These are phyloP conservation scores for Ciona savignyi DNA, from an alignment of 23 tunicate genomes.

Conservation along the genomic window DNA sequence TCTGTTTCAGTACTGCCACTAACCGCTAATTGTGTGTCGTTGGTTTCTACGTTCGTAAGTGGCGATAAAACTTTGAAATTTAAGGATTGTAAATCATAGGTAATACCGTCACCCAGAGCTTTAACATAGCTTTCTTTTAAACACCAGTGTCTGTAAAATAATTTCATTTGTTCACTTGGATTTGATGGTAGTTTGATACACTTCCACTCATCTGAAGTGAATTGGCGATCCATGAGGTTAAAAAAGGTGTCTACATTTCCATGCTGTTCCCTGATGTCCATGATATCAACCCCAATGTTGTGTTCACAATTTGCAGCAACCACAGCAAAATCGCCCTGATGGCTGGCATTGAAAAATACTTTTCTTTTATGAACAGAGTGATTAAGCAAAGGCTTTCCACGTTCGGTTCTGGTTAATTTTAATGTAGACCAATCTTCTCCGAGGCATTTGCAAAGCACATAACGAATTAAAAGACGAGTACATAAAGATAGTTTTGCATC, in stretches of 20 bases:
- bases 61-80: conserved; percentile 24
- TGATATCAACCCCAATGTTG: conserved; percentile 83
- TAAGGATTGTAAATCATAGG: conserved; percentile 53
- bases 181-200: conserved; percentile 9
- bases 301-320: conserved; percentile 28
- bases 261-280: conserved; percentile 56
- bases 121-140: conserved; percentile 93
- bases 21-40: conserved; percentile 19
- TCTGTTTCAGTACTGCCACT: conserved; percentile 6
- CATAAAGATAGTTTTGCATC: conserved; percentile 43
- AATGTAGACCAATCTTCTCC: conserved; percentile 31
- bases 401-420: conserved; percentile 25
- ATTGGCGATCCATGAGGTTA: conserved; percentile 61
- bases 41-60: neutral
- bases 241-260: conserved; percentile 68
- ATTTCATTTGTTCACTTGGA: conserved; percentile 34
- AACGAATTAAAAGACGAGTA: conserved; percentile 57
- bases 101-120: conserved; percentile 79
- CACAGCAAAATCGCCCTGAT: conserved; percentile 77
- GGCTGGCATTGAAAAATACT: conserved; percentile 50
- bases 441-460: conserved; percentile 17
- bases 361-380: neutral
- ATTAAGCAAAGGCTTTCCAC: conserved; percentile 62
- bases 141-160: conserved; percentile 91
- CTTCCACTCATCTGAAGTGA: conserved; percentile 67